Conservation (phyloP, 2,797 vertebrate genomes). For the Tadarida brasiliensis region DNA sequence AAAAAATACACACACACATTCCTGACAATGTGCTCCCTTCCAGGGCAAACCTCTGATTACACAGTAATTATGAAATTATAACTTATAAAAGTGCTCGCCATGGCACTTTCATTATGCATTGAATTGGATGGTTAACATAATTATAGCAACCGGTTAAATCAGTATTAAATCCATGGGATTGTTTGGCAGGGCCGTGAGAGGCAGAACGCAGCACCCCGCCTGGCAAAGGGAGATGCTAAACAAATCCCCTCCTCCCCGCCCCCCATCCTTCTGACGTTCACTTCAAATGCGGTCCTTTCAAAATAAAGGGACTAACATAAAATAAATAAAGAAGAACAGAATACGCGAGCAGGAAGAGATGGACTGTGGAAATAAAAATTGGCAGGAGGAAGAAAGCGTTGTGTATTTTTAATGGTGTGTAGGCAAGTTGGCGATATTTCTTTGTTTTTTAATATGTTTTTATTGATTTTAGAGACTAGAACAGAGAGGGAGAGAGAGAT, state of each 20-base stretch:
- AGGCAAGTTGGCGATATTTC: no score
- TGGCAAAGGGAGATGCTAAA: neutral
- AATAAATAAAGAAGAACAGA: neutral
- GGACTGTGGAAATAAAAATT: no score
- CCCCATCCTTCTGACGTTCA: neutral
- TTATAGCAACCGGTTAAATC: conserved; percentile 71
- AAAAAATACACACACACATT: neutral
- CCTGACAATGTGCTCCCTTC: conserved; percentile 64
- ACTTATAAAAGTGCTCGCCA: conserved; percentile 7
- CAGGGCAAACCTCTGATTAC: conserved; percentile 80
- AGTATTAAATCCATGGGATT: conserved; percentile 36
- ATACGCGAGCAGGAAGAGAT: neutral
- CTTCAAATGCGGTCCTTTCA: neutral
- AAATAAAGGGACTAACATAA: neutral
- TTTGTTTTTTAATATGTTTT: no score
- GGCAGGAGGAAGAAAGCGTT: accelerated
- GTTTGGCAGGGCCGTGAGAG: conserved; percentile 41
- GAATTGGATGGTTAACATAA: conserved; percentile 76
- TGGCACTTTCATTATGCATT: conserved; percentile 68
- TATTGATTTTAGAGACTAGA: no score
- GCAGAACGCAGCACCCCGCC: neutral
- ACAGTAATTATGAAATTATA: conserved; percentile 69
- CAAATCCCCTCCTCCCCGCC: neutral
- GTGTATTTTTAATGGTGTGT: accelerated
- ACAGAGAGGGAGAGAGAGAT: no score